These are phyloP conservation scores for Bucorvus abyssinicus DNA, from an alignment of 2,797 vertebrate genomes.

Conservation along the genomic window DNA sequence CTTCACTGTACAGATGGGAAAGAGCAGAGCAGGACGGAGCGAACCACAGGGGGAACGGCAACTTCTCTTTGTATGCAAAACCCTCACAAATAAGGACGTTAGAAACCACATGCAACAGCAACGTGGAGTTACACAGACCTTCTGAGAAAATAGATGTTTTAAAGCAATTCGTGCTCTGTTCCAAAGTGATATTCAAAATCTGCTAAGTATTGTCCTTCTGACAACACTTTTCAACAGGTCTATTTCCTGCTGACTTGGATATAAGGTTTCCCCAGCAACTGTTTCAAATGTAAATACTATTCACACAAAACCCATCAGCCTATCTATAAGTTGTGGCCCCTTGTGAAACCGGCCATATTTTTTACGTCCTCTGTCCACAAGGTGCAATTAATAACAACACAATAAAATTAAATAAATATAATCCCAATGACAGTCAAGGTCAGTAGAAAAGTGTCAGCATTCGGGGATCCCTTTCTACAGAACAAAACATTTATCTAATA, in stretches of 20 bases:
- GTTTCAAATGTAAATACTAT: constrained; percentile 65
- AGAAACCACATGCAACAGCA: not conserved
- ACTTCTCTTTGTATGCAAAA: not conserved
- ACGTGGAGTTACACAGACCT: constrained; percentile 1
- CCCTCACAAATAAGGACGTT: not conserved
- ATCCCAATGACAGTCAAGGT: constrained; percentile 63
- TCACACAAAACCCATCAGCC: constrained; percentile 66
- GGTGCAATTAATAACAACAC: constrained; percentile 77
- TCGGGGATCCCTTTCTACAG: constrained; percentile 75
- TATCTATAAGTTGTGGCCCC: constrained; percentile 61
- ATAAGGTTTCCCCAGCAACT: constrained; percentile 64
- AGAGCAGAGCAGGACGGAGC: not conserved
- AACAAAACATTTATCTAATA: constrained; percentile 64
- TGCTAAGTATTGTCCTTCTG: not conserved
- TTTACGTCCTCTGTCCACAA: constrained; percentile 75
- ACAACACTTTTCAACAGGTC: constrained; percentile 9
- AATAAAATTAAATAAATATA: constrained; percentile 82
- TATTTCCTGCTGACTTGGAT: not conserved
- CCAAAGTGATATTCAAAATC: constrained; percentile 23
- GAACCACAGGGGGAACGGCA: not conserved
- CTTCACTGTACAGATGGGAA: not conserved
- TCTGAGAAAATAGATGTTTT: not conserved
- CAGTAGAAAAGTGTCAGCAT: constrained; percentile 75
- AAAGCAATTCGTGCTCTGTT: not conserved
- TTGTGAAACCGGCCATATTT: constrained; percentile 55